phyloP scores from a whole-genome alignment of 2,797 vertebrate genomes.

The Xenentodon cancila region DNA sequence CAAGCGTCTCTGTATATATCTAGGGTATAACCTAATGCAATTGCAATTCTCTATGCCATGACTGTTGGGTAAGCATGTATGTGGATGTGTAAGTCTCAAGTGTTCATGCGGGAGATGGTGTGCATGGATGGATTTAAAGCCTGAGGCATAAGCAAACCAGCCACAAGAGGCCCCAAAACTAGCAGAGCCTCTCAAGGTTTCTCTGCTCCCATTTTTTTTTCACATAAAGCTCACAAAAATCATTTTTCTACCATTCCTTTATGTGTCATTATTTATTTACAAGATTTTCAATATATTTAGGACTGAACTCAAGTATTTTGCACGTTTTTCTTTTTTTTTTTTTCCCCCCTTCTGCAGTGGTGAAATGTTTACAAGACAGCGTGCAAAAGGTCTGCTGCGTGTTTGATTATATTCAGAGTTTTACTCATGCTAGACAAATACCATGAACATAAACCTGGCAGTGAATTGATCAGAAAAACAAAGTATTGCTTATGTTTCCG shows the following conservation, averaged over 20 bases:
- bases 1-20: slow-evolving; percentile 50
- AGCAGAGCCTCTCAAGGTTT: slow-evolving; percentile 12
- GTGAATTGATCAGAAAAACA: too few relatives aligned
- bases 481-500: too few relatives aligned
- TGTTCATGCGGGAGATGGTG: not conserved
- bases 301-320: too few relatives aligned
- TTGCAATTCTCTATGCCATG: slow-evolving; percentile 44
- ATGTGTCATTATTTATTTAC: not conserved
- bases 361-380: too few relatives aligned
- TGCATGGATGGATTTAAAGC: slow-evolving; percentile 9
- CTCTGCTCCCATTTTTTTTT: slow-evolving; percentile 3
- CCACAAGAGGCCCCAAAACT: slow-evolving; percentile 18
- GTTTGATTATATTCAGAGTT: too few relatives aligned
- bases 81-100: slow-evolving; percentile 15
- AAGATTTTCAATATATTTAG: too few relatives aligned
- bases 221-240: not conserved
- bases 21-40: slow-evolving; percentile 47
- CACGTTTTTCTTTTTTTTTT: too few relatives aligned
- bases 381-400: too few relatives aligned
- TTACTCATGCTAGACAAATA: too few relatives aligned
- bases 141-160: slow-evolving; percentile 26
- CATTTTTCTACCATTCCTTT: not conserved
- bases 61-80: slow-evolving; percentile 31
- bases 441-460: too few relatives aligned
- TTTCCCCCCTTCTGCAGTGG: too few relatives aligned